Conservation (phyloP, 2,797 vertebrate genomes). For the Coluber constrictor region DNA sequence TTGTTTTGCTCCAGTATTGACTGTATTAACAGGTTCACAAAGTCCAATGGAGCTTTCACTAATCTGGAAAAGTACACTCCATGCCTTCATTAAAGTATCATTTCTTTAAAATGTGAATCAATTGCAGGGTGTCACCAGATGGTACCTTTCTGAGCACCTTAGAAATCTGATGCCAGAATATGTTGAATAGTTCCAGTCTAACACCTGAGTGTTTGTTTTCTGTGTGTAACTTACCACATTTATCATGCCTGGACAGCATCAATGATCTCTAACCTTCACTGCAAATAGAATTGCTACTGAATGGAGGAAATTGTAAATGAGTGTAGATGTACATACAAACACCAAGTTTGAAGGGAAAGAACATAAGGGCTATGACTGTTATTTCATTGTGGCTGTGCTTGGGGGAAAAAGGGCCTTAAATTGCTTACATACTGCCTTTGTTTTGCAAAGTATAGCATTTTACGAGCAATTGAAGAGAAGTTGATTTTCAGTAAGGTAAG, state of each 20-base stretch:
- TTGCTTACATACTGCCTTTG: background rate
- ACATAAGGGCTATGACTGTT: background rate
- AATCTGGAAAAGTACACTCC: background rate
- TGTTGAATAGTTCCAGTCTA: background rate
- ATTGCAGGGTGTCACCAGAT: background rate
- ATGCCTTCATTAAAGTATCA: background rate
- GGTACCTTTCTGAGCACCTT: background rate
- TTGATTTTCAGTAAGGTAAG: background rate
- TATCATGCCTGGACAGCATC: background rate
- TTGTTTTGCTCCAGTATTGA: background rate
- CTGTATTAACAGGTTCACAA: background rate
- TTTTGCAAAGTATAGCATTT: background rate
- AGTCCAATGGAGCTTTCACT: background rate
- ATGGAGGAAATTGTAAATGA: background rate
- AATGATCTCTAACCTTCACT: background rate
- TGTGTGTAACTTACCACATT: background rate
- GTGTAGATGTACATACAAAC: background rate
- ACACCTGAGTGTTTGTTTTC: background rate
- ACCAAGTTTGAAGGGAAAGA: background rate
- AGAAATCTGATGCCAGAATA: background rate
- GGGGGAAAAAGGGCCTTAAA: background rate
- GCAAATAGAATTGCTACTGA: background rate
- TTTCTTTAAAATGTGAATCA: background rate
- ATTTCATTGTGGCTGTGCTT: background rate
- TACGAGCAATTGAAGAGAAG: background rate